These are phyloP conservation scores for Notechis scutatus DNA, from an alignment of 2,113 vertebrate genomes.

Conservation along the genomic window DNA sequence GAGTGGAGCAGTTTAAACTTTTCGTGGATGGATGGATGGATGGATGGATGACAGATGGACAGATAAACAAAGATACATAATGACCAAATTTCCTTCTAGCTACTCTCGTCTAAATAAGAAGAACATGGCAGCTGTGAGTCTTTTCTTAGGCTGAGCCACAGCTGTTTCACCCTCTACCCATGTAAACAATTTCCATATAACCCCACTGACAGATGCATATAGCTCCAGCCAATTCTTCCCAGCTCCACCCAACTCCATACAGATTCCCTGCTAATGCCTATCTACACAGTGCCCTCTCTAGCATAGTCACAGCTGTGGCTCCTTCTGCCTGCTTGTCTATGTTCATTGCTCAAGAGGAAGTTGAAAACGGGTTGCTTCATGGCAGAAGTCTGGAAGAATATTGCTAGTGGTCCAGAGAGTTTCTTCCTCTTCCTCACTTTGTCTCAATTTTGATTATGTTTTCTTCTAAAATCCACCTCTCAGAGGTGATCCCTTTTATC, in stretches of 20 bases:
- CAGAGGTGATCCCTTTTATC: not conserved
- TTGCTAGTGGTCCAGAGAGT: not conserved
- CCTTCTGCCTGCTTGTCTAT: not conserved
- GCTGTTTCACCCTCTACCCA: not conserved
- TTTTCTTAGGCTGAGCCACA: not conserved
- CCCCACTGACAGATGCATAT: not conserved
- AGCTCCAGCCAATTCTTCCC: not conserved
- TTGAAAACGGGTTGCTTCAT: not conserved
- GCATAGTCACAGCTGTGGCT: not conserved
- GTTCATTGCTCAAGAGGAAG: constrained; percentile 21
- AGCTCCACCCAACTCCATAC: not conserved
- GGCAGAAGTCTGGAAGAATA: not conserved
- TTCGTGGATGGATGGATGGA: not conserved
- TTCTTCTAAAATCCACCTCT: not conserved
- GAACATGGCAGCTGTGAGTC: no score
- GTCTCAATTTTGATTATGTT: no score
- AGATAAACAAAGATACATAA: not conserved
- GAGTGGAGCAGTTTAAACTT: not conserved
- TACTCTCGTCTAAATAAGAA: not conserved
- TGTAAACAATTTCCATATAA: not conserved
- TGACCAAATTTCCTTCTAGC: not conserved
- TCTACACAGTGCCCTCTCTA: not conserved
- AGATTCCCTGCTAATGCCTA: not conserved
- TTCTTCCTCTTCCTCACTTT: not conserved
- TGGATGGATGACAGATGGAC: not conserved